Conservation (phyloP, 2,113 vertebrate genomes). For the Centrocercus urophasianus region DNA sequence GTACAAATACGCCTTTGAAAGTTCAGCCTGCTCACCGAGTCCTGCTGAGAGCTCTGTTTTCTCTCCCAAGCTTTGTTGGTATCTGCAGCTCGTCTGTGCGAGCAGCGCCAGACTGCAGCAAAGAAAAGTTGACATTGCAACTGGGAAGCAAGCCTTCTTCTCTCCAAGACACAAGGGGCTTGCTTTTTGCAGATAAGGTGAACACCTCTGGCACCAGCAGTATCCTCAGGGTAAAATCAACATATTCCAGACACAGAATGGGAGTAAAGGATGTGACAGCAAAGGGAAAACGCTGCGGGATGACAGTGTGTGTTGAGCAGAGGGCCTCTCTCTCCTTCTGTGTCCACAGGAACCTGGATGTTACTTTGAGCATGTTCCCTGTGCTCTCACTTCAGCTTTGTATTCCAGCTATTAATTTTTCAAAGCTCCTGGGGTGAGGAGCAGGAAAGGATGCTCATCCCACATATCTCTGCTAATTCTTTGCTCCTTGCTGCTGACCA, state of each 20-base stretch:
- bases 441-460: not conserved
- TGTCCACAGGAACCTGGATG: not conserved
- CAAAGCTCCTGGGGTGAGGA: not conserved
- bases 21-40: slow-evolving; percentile 31
- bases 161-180: not conserved
- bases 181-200: not conserved
- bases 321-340: not conserved
- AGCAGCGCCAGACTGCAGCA: not conserved
- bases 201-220: not conserved
- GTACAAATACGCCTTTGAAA: slow-evolving; percentile 43
- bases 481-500: not conserved
- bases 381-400: not conserved
- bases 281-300: not conserved
- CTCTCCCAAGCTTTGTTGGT: slow-evolving; percentile 33
- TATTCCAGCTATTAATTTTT: slow-evolving; percentile 1
- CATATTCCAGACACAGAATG: not conserved
- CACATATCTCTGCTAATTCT: not conserved
- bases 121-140: slow-evolving; percentile 20
- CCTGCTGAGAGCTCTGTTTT: slow-evolving; percentile 37
- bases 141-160: not conserved
- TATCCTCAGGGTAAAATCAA: not conserved
- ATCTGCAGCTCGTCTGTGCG: not conserved
- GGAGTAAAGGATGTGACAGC: not conserved
- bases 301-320: not conserved
- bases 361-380: not conserved